Base-by-base conservation (phyloP, 2,888 invertebrate species). In the Papilio elwesi region DNA sequence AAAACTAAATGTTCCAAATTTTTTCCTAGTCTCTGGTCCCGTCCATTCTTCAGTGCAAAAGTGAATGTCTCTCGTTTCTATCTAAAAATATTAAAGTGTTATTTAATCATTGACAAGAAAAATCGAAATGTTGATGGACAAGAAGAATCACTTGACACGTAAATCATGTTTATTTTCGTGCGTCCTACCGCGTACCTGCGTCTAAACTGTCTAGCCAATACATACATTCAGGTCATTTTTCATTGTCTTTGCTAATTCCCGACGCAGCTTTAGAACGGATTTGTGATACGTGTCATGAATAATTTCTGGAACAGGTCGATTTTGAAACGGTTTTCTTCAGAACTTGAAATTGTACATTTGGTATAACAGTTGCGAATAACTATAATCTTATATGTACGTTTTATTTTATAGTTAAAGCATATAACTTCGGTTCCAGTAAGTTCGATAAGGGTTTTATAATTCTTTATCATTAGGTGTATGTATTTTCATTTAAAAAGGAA, bases 1-100 rank as follows among this genome's bases (percentile, higher is more conserved):
- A 81, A 97, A 97, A 83, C 96, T 96, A 70, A 95, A 93, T 63
- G 95, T 93, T 6, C 97, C 97, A 80, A 96, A 96, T 75, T 94
- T 93, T 70, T 95, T 92, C 52, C 92, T 89, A 0, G 93, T 88
- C 38, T 94, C 91, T 0, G 89, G 84, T 8, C 89, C 87, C 0
- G 91, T 89, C 95, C 96, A 96, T 75, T 95, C 94, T 82, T 97
- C 96, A 0, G 94, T 93, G 81, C 97, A 97, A 82, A 95, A 94
- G 76, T 94, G 90, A 53, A 93, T 83, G 79, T 89, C 84, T 84
- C 86, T 88, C 74, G 90, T 88, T 85, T 90, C 89, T 89, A 92
- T 89, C 92, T 93, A 84, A 73, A 87, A 78, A 72, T 62, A 72
- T 62, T 43, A 26, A 52, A 48, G 70, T 73, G 26, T 62, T 69